Base-by-base conservation (phyloP, 2,797 vertebrate species). In the Bucorvus abyssinicus region DNA sequence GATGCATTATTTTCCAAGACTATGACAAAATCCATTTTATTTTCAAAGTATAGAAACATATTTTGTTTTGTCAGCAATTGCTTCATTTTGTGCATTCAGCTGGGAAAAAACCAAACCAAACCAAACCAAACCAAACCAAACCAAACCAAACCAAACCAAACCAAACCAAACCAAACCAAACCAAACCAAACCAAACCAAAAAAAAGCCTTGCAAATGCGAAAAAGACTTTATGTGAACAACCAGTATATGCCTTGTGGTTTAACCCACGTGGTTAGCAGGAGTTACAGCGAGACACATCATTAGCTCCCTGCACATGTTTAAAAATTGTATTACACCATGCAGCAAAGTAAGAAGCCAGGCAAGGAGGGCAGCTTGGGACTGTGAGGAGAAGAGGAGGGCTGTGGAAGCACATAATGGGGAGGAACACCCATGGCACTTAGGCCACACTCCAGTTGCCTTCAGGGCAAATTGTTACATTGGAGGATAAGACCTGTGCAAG, bases 361-460 rank as follows among this genome's bases (percentile, higher is more conserved):
- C 0, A 3, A 74, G 29, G 14, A 57, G 8, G 0, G 2, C 6
- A 69, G 8, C 17, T 40, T 36, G 15, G 13, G 36, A 23, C 53
- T 12, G 12, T 63, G 40, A 67, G 42, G n/a, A 75, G 42, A 40
- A 56, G 32, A 52, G 50, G 7, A 63, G 16, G 27, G 60, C 47
- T 87, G 27, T 52, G 52, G 56, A 38, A 63, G 68, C 30, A 56
- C 47, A 9, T 32, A 40, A 59, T 52, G 55, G 12, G 27, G 52
- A 59, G 78, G 84, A 95, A 91, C 70, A 93, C 67, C 78, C 89
- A 70, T 2, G 8, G 55, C 0, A 16, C 40, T 57, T 44, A 89
- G 47, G 87, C 70, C 52, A 52, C 84, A 67, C 71, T 87, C 40
- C 30, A 44, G 7, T 49, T 93, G 69, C 94, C 94, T 75, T 86